A percentile compares a stretch with the other conserved stretches of the same genome.
Conservation (phyloP, 2,797 vertebrate genomes). For the Oreonectes daqikongensis region DNA sequence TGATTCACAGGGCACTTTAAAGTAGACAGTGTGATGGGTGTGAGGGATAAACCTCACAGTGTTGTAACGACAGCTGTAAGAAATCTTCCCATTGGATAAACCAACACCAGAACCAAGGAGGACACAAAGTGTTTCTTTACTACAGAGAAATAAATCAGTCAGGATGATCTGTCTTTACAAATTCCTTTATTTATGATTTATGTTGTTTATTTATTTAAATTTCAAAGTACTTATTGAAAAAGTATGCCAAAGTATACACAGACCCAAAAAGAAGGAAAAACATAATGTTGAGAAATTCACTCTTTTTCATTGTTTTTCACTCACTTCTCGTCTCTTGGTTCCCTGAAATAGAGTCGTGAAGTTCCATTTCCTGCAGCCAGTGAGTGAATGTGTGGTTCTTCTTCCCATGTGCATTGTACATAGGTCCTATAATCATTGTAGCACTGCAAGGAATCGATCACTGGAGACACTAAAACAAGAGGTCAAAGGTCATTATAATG, state of each 20-base stretch:
- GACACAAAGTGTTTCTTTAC: accelerated
- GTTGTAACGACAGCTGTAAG: slow-evolving; percentile 57
- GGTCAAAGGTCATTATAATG: neutral
- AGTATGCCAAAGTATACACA: too few species aligned
- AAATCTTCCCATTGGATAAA: slow-evolving; percentile 29
- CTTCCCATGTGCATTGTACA: slow-evolving; percentile 68
- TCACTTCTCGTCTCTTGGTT: accelerated
- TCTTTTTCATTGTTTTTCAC: slow-evolving; percentile 5
- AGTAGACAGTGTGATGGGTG: slow-evolving; percentile 57
- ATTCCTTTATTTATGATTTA: too few species aligned
- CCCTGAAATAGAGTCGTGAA: neutral
- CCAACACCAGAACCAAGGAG: neutral
- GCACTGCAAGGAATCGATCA: slow-evolving; percentile 69
- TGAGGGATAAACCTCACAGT: accelerated
- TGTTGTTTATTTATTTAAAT: too few species aligned
- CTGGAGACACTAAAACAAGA: slow-evolving; percentile 59
- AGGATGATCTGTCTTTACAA: neutral
- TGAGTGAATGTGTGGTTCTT: slow-evolving; percentile 46
- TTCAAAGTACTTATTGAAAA: too few species aligned
- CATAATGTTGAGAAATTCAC: too few species aligned
- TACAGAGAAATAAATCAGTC: slow-evolving; percentile 16
- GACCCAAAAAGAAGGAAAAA: too few species aligned
- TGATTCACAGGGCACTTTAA: slow-evolving; percentile 53
- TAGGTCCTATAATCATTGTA: slow-evolving; percentile 66
- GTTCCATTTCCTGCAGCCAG: slow-evolving; percentile 8